These are phyloP conservation scores for Sciurus carolinensis DNA, from an alignment of 2,797 vertebrate genomes.

Conservation along the genomic window DNA sequence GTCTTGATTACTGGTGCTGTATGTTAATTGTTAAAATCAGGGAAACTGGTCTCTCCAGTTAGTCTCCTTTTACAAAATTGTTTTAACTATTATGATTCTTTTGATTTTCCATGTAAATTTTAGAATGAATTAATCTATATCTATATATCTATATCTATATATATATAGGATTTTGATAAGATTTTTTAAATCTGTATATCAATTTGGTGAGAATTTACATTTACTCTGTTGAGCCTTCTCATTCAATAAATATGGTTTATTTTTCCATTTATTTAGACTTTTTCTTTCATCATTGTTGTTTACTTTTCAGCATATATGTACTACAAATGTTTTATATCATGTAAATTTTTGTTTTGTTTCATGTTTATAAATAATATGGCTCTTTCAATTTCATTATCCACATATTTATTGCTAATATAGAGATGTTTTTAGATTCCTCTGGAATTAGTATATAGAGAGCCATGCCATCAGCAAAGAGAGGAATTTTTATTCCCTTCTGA, in stretches of 20 bases:
- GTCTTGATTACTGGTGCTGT: not conserved
- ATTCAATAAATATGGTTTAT: not conserved
- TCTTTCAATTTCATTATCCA: not conserved
- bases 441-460: not conserved
- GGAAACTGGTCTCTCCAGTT: not conserved
- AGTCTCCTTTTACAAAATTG: not conserved
- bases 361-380: not conserved
- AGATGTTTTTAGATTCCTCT: not conserved
- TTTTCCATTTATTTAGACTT: not conserved
- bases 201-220: not conserved
- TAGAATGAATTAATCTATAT: not conserved
- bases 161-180: not conserved
- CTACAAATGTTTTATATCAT: not conserved
- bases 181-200: not conserved
- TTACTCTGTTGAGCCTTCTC: not conserved
- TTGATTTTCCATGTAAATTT: not conserved
- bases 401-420: too few species aligned
- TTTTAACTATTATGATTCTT: not conserved
- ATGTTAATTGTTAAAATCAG: not conserved
- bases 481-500: not conserved
- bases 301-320: not conserved
- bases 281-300: not conserved
- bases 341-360: not conserved
- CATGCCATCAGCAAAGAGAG: not conserved
- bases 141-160: not conserved